phyloP scores from a whole-genome alignment of 2,797 vertebrate species.

The Notolabrus celidotus region DNA sequence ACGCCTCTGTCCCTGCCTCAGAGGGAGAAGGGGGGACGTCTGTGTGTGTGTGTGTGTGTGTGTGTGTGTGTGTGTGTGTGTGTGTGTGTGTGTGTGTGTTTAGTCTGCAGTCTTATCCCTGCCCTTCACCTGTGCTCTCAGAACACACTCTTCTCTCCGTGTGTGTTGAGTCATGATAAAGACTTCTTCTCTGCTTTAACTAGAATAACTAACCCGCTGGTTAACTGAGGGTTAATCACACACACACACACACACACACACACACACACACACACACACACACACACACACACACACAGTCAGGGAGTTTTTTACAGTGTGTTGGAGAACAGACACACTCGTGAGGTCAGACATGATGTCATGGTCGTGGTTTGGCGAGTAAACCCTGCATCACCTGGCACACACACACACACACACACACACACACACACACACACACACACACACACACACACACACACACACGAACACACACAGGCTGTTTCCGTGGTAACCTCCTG shows the following conservation, averaged over 20 bases:
- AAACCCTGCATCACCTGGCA: slow-evolving; percentile 22
- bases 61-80: slow-evolving; percentile 29
- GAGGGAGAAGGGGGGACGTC: too few relatives aligned
- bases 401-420: slow-evolving; percentile 22
- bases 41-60: slow-evolving; percentile 2
- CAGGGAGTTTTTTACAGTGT: slow-evolving; percentile 18
- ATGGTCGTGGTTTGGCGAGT: slow-evolving; percentile 42
- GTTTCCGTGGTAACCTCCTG: slow-evolving; percentile 41
- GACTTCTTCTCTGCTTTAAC: too few relatives aligned
- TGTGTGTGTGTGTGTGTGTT: slow-evolving; percentile 29
- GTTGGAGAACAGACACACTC: too few relatives aligned
- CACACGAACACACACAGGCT: too few relatives aligned
- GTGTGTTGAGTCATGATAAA: too few relatives aligned
- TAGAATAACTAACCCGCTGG: slow-evolving; percentile 4
- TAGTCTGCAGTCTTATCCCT: slow-evolving; percentile 41
- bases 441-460: too few relatives aligned
- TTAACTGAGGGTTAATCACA: neutral
- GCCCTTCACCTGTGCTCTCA: slow-evolving; percentile 55
- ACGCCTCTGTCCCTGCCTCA: too few relatives aligned
- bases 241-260: slow-evolving; percentile 25
- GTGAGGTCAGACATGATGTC: slow-evolving; percentile 64
- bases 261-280: slow-evolving; percentile 26
- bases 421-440: too few relatives aligned
- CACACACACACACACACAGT: slow-evolving; percentile 14
- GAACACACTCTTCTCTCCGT: slow-evolving; percentile 20